Evolutionary conservation across 2,888 invertebrate genomes (phyloP).

Genomic region (Scaptomyza cyrtandrae): DNA sequence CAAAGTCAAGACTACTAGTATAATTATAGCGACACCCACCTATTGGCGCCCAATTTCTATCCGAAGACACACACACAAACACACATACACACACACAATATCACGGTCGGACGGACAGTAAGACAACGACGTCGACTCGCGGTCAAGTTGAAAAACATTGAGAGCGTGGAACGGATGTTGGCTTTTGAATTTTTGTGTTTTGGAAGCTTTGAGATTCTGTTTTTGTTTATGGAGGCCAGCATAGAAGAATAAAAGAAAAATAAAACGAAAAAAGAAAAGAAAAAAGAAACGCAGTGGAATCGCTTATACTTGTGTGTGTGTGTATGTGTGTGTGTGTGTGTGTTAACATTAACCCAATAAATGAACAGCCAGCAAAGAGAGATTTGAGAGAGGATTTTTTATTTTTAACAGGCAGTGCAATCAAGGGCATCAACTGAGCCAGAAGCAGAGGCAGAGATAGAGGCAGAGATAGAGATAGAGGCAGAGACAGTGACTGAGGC

Average conservation of each 20-base stretch:
- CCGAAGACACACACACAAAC: conserved; percentile 40
- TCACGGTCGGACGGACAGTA: conserved; percentile 49
- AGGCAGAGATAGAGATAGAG: neutral
- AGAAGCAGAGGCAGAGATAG: neutral
- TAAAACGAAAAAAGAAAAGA: neutral
- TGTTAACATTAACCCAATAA: conserved; percentile 80
- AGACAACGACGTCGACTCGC: conserved; percentile 60
- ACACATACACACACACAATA: conserved; percentile 47
- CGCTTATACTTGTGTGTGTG: conserved; percentile 8
- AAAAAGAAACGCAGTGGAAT: conserved; percentile 2
- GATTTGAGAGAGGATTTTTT: conserved; percentile 35
- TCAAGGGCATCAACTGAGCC: conserved; percentile 60
- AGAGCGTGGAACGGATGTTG: conserved; percentile 62
- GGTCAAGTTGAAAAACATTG: conserved; percentile 79
- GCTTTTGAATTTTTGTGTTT: neutral
- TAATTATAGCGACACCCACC: conserved; percentile 81
- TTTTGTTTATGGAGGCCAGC: conserved; percentile 58
- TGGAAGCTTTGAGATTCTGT: conserved; percentile 16
- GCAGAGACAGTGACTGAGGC: neutral
- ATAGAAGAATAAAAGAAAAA: neutral
- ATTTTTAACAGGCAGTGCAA: conserved; percentile 47
- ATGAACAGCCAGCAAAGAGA: conserved; percentile 42
- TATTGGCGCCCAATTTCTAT: conserved; percentile 78
- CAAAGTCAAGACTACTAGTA: conserved; percentile 75
- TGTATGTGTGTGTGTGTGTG: conserved; percentile 50